phyloP scores from a whole-genome alignment of 2,797 vertebrate genomes.

The Ciconia nigra region DNA sequence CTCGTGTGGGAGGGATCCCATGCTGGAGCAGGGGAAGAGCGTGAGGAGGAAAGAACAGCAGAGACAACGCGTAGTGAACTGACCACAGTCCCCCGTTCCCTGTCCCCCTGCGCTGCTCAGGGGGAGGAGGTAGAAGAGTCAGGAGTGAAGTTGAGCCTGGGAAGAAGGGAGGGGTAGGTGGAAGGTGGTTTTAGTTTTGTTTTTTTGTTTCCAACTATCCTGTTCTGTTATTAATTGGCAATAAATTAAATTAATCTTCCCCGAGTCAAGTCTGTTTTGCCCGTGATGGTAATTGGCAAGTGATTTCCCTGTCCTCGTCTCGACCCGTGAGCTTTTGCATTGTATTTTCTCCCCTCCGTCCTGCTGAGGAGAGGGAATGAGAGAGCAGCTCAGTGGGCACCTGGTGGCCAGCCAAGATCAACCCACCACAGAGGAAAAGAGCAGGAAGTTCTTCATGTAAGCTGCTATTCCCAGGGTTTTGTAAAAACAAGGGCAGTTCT shows the following conservation, averaged over 20 bases:
- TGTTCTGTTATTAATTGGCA: not conserved
- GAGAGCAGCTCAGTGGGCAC: not conserved
- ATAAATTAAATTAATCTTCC: not conserved
- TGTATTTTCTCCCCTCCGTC: not conserved
- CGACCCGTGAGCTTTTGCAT: not conserved
- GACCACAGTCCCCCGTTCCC: not conserved
- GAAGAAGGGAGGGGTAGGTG: not conserved
- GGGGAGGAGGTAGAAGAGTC: not conserved
- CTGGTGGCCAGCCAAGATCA: not conserved
- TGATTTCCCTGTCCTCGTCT: not conserved
- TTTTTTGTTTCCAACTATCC: not conserved
- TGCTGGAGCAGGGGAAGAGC: not conserved
- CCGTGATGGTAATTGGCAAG: not conserved
- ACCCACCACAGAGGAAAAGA: not conserved
- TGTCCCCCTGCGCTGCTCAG: rapidly evolving
- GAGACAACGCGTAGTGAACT: rapidly evolving
- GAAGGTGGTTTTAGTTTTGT: not conserved
- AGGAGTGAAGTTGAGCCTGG: not conserved
- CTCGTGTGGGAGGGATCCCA: not conserved
- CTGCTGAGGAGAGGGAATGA: not conserved
- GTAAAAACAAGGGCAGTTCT: not conserved
- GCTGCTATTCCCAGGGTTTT: not conserved
- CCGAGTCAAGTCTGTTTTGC: not conserved
- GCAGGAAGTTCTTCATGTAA: not conserved
- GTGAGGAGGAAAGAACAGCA: not conserved